Conservation (phyloP, 2,113 vertebrate genomes). For the Cryptomyrus ogoouensis region DNA sequence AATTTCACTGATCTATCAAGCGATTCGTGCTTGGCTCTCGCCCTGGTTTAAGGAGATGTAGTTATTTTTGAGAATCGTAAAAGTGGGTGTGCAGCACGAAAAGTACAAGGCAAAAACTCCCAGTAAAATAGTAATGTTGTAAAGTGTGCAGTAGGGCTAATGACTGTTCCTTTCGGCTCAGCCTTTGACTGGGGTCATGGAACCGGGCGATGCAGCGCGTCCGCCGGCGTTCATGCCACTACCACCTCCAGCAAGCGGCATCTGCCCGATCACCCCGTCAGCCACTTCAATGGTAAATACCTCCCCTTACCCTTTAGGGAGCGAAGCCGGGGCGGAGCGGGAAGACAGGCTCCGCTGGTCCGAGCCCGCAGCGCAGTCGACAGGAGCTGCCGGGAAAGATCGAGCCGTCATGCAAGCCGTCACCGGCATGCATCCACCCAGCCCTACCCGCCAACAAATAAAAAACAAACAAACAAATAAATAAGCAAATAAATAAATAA, state of each 20-base stretch:
- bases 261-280: slow-evolving; percentile 16
- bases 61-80: not conserved
- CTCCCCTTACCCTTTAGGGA: slow-evolving; percentile 18
- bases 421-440: not conserved
- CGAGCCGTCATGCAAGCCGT: not conserved
- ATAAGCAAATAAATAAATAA: not conserved
- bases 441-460: not conserved
- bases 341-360: not conserved
- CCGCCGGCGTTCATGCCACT: not conserved
- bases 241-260: slow-evolving; percentile 26
- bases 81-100: not conserved
- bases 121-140: not conserved
- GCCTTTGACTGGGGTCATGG: not conserved
- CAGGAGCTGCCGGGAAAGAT: not conserved
- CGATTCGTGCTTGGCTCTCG: not conserved
- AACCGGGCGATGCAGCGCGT: not conserved
- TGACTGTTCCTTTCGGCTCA: not conserved
- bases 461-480: not conserved
- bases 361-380: slow-evolving; percentile 19
- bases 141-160: not conserved
- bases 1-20: not conserved
- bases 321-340: not conserved
- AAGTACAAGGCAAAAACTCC: not conserved
- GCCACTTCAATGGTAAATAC: slow-evolving; percentile 27
- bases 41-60: not conserved